Conservation (phyloP, 2,797 vertebrate genomes). For the Acanthurus tractus region DNA sequence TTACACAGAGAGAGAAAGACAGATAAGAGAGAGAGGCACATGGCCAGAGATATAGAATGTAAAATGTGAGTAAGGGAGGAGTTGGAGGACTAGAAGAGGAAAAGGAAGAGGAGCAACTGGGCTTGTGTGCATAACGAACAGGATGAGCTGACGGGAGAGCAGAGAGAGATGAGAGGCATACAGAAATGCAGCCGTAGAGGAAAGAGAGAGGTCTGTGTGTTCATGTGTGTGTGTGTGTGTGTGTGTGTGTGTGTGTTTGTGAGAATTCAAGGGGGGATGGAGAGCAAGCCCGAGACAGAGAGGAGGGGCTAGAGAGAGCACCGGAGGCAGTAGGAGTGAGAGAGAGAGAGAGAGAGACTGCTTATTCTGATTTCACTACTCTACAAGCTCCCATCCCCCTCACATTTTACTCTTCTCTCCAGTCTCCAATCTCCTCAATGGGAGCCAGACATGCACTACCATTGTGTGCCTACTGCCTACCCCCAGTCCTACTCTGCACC, state of each 20-base stretch:
- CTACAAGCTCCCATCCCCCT: conserved; percentile 81
- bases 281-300: conserved; percentile 62
- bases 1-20: conserved; percentile 27
- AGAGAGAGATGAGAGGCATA: conserved; percentile 68
- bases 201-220: conserved; percentile 58
- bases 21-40: conserved; percentile 45
- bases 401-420: conserved; percentile 76
- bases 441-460: conserved; percentile 79
- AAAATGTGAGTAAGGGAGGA: conserved; percentile 58
- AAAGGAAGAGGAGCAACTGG: conserved; percentile 48
- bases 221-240: conserved; percentile 39
- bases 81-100: conserved; percentile 48
- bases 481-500: conserved; percentile 74
- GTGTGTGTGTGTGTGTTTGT: conserved; percentile 17
- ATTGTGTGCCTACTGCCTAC: conserved; percentile 74
- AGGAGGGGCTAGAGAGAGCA: conserved; percentile 73
- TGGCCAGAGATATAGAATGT: conserved; percentile 49
- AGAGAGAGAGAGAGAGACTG: conserved; percentile 55
- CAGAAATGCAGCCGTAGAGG: conserved; percentile 71
- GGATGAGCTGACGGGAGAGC: conserved; percentile 73
- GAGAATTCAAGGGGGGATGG: conserved; percentile 38
- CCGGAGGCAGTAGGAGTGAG: conserved; percentile 66
- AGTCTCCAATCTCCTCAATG: conserved; percentile 80
- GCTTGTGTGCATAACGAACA: conserved; percentile 66
- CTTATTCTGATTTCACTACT: conserved; percentile 81